These are phyloP conservation scores for Sebastes oblongus DNA, from an alignment of 2,797 vertebrate genomes.

Conservation along the genomic window DNA sequence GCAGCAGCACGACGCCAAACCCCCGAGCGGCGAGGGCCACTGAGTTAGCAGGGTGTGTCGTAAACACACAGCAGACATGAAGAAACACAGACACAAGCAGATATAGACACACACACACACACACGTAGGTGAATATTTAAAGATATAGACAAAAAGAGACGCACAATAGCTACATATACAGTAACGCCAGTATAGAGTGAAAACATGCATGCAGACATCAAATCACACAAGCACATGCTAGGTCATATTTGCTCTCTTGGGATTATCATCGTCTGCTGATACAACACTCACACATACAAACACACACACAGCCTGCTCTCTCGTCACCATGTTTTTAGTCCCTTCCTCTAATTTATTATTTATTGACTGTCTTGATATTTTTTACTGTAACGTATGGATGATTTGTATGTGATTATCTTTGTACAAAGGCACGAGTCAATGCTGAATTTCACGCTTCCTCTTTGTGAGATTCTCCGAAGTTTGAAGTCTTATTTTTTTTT, in stretches of 20 bases:
- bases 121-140: conserved; percentile 50
- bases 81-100: conserved; percentile 14
- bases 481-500: background rate
- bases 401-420: conserved; percentile 87
- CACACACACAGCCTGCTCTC: conserved; percentile 30
- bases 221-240: conserved; percentile 46
- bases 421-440: conserved; percentile 91
- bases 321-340: conserved; percentile 74
- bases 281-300: conserved; percentile 5
- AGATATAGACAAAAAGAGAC: conserved; percentile 45
- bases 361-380: conserved; percentile 64
- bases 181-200: conserved; percentile 43
- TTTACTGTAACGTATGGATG: conserved; percentile 82
- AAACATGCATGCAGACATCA: conserved; percentile 72
- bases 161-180: conserved; percentile 36
- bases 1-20: conserved; percentile 86
- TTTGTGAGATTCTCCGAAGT: conserved; percentile 36
- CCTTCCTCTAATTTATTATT: conserved; percentile 54
- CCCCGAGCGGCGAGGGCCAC: conserved; percentile 89
- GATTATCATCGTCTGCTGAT: conserved; percentile 30
- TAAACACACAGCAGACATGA: conserved; percentile 31
- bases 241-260: conserved; percentile 21
- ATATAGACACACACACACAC: background rate
- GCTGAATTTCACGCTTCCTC: conserved; percentile 80
- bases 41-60: conserved; percentile 71